A percentile compares a stretch with the other conserved stretches of the same genome.
Conservation (phyloP, 1,140 invertebrate species). For the Drosophila nannoptera region DNA sequence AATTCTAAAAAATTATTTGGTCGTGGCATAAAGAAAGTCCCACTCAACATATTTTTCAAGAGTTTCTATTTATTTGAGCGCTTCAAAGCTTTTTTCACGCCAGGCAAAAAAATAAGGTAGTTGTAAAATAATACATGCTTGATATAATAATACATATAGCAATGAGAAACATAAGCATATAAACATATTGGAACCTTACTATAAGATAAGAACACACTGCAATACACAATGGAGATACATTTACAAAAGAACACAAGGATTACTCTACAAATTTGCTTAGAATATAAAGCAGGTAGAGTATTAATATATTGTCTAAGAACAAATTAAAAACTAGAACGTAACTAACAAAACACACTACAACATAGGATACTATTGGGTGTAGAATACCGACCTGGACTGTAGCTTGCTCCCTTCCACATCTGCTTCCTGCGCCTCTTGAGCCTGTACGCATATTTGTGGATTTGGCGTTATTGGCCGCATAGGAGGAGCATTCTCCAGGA, state of each 20-base stretch:
- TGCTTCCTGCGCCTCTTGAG: conserved; percentile 46
- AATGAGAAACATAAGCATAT: too few species aligned
- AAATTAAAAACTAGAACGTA: conserved; percentile 45
- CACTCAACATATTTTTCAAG: conserved; percentile 22
- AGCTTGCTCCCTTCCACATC: conserved; percentile 28
- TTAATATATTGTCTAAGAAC: conserved; percentile 39
- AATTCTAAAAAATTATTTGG: conserved; percentile 32
- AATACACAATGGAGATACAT: conserved; percentile 11
- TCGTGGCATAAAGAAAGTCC: conserved; percentile 21
- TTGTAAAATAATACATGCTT: conserved; percentile 59
- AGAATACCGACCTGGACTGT: conserved; percentile 76
- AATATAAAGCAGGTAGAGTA: conserved; percentile 25
- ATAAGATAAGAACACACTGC: background rate
- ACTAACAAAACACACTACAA: conserved; percentile 27
- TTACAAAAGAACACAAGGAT: conserved; percentile 23
- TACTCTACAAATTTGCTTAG: conserved; percentile 32
- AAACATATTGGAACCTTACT: too few species aligned
- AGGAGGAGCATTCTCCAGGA: conserved; percentile 72
- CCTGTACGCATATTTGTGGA: conserved; percentile 83
- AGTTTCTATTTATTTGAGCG: conserved; percentile 15
- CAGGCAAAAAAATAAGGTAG: conserved; percentile 45
- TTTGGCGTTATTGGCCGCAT: conserved; percentile 79
- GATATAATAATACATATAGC: too few species aligned
- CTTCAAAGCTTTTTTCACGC: conserved; percentile 7
- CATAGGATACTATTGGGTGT: conserved; percentile 34